phyloP scores from a whole-genome alignment of 2,797 vertebrate genomes.

The Cirrhinus mrigala region DNA sequence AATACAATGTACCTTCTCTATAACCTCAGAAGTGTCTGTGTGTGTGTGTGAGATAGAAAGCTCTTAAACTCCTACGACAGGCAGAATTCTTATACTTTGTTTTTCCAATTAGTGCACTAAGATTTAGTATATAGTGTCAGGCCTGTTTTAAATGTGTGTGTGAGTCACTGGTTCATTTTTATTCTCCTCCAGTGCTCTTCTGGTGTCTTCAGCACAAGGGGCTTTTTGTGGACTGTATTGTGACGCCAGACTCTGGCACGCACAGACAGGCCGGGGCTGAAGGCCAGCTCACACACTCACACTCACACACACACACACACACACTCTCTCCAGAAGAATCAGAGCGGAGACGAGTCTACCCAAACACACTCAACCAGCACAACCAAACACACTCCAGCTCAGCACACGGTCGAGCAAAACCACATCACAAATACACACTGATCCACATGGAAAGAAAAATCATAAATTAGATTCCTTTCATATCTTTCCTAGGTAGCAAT shows the following conservation, averaged over 20 bases:
- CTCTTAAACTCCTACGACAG: not conserved
- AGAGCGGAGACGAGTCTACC: conserved; percentile 10
- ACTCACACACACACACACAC: conserved; percentile 29
- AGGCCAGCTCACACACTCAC: conserved; percentile 29
- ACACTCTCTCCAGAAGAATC: conserved; percentile 23
- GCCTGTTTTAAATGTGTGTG: conserved; percentile 42
- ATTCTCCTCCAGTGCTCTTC: conserved; percentile 58
- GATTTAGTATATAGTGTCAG: conserved; percentile 39
- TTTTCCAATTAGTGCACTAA: conserved; percentile 42
- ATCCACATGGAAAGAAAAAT: conserved; percentile 12
- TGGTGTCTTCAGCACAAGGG: conserved; percentile 65
- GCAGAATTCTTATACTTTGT: conserved; percentile 12
- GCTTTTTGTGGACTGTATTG: conserved; percentile 59
- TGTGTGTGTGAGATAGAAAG: not conserved
- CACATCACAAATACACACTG: not conserved
- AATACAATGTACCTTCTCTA: conserved; percentile 1
- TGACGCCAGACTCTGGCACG: conserved; percentile 42
- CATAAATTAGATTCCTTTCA: conserved; percentile 17
- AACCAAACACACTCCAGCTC: conserved; percentile 21
- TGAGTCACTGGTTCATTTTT: conserved; percentile 56
- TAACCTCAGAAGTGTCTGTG: not conserved
- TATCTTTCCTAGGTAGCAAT: not conserved
- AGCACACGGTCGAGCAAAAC: not conserved
- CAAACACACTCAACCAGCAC: conserved; percentile 30
- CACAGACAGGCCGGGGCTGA: conserved; percentile 10